Evolutionary conservation across 92 coral and sea anemone species (phyloP).

Genomic region (Blastomussa wellsi): DNA sequence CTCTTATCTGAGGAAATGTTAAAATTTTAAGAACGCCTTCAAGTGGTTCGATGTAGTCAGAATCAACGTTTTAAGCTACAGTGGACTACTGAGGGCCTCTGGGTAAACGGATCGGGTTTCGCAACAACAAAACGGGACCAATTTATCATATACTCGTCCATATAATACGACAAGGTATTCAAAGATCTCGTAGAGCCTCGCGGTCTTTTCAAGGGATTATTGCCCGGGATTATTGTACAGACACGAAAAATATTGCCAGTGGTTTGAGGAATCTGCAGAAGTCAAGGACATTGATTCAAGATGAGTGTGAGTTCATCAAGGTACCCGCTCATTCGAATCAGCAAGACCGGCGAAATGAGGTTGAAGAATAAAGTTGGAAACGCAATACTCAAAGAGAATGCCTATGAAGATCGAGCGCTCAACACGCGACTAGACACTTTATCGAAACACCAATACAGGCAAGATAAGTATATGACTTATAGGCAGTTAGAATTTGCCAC

Average conservation of each 20-base stretch:
- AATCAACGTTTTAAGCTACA: not conserved
- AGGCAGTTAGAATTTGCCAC: conserved; percentile 86
- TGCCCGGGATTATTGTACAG: too few relatives aligned
- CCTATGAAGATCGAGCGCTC: conserved; percentile 89
- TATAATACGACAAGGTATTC: not conserved
- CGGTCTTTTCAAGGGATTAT: not conserved
- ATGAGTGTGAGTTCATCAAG: conserved; percentile 68
- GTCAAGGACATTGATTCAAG: not conserved
- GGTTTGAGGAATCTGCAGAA: not conserved
- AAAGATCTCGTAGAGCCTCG: not conserved
- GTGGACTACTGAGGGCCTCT: not conserved
- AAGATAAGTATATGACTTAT: conserved; percentile 82
- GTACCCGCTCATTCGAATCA: conserved; percentile 76
- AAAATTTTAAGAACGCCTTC: conserved; percentile 27
- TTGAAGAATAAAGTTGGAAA: conserved; percentile 83
- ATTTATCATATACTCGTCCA: not conserved
- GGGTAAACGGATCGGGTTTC: conserved; percentile 20
- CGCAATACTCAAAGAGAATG: conserved; percentile 88
- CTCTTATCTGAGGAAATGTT: conserved; percentile 11
- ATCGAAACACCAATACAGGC: conserved; percentile 66
- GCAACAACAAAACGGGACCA: conserved; percentile 18
- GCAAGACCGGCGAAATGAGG: conserved; percentile 93
- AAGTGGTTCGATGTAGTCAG: not conserved
- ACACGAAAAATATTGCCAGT: not conserved
- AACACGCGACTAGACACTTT: conserved; percentile 62